Percentiles rank a stretch among this genome's conserved stretches.
These are phyloP conservation scores for Coremacera marginata DNA, from an alignment of 2,888 invertebrate species.

Conservation along the genomic window DNA sequence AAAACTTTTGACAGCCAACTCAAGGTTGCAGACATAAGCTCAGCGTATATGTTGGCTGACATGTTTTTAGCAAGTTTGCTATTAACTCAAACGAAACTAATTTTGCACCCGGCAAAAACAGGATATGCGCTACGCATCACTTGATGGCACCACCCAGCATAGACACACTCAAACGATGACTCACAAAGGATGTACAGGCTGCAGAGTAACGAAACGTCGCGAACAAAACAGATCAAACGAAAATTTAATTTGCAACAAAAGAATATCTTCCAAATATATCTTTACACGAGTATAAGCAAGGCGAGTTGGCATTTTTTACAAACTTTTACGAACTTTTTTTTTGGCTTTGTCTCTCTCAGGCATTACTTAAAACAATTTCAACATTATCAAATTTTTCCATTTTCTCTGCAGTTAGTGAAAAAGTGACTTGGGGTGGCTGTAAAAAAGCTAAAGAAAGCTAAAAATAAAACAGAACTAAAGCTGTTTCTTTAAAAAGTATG, in stretches of 20 bases:
- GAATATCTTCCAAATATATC: not conserved
- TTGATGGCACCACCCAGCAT: not conserved
- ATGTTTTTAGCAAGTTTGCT: conserved; percentile 30
- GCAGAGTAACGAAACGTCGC: not conserved
- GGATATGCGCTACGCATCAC: not conserved
- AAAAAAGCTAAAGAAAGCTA: not conserved
- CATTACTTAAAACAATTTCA: conserved; percentile 28
- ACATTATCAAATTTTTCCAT: conserved; percentile 16
- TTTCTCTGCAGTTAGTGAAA: not conserved
- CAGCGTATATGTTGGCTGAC: conserved; percentile 23
- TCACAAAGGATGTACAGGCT: not conserved
- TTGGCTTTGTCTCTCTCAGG: not conserved
- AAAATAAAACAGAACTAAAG: not conserved
- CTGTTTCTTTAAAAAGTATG: not conserved
- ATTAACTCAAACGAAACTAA: conserved; percentile 65
- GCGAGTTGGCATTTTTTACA: not conserved
- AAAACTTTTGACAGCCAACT: conserved; percentile 47
- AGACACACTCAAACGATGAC: not conserved
- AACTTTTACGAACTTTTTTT: not conserved
- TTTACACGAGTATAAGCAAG: too few species aligned
- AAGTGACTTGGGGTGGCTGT: not conserved
- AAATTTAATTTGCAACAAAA: conserved; percentile 30
- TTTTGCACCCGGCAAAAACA: conserved; percentile 47
- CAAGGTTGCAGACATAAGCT: conserved; percentile 36
- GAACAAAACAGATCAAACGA: conserved; percentile 34